These are phyloP conservation scores for Nerophis ophidion DNA, from an alignment of 2,113 vertebrate genomes.

Conservation along the genomic window DNA sequence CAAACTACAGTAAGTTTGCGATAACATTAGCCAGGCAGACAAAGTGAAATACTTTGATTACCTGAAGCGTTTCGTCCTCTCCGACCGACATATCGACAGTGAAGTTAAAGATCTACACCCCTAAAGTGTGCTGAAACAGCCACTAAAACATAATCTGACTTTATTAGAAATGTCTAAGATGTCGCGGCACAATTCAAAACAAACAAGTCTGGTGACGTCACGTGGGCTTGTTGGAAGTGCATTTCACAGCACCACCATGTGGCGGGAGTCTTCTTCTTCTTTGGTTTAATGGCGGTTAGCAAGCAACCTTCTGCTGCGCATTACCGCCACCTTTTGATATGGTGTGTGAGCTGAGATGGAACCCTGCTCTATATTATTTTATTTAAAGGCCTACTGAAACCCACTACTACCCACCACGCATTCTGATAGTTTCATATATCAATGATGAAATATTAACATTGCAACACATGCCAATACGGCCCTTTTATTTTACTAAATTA, in stretches of 20 bases:
- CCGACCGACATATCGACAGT: slow-evolving; percentile 45
- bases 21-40: neutral
- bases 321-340: too few relatives aligned
- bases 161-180: neutral
- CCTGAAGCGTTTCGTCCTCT: slow-evolving; percentile 46
- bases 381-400: too few relatives aligned
- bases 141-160: neutral
- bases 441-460: too few relatives aligned
- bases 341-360: too few relatives aligned
- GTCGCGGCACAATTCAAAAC: slow-evolving; percentile 27
- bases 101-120: too few relatives aligned
- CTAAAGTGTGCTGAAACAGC: neutral
- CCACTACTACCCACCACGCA: too few relatives aligned
- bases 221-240: neutral
- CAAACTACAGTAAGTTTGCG: neutral
- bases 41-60: slow-evolving; percentile 6
- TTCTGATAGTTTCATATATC: too few relatives aligned
- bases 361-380: too few relatives aligned
- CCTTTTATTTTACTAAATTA: too few relatives aligned
- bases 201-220: slow-evolving; percentile 1
- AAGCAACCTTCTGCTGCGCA: too few relatives aligned
- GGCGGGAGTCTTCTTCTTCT: slow-evolving; percentile 20
- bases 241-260: slow-evolving; percentile 21
- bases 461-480: too few relatives aligned
- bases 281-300: too few relatives aligned